Conservation (phyloP, 2,113 vertebrate species). For the Plecotus auritus region DNA sequence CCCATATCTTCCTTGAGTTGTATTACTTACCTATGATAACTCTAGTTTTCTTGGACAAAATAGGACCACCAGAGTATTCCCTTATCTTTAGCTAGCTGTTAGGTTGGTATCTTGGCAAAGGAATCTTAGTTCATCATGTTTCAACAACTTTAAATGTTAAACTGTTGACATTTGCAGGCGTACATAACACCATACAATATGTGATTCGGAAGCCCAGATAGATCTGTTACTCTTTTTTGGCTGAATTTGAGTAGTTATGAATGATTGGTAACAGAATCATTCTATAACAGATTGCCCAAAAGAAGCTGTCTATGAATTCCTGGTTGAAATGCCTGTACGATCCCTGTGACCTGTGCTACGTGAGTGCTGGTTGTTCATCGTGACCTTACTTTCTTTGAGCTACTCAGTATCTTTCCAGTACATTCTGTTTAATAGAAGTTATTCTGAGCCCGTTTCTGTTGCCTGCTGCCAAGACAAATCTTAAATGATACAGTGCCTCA, state of each 20-base stretch:
- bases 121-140: not conserved
- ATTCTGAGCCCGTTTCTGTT: not conserved
- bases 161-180: conserved; percentile 41
- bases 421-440: not conserved
- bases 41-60: not conserved
- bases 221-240: conserved; percentile 44
- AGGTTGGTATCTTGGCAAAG: conserved; percentile 15
- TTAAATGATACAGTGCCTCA: not conserved
- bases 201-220: conserved; percentile 30
- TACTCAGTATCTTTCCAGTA: not conserved
- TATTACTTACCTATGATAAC: not conserved
- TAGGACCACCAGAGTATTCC: not conserved
- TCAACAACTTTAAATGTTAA: conserved; percentile 27
- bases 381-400: not conserved
- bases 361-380: not conserved
- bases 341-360: not conserved
- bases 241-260: conserved; percentile 37
- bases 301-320: not conserved
- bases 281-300: not conserved
- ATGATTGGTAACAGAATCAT: conserved; percentile 30
- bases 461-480: not conserved
- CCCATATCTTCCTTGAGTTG: not conserved
- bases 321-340: not conserved
- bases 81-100: conserved; percentile 4
- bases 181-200: not conserved